These are phyloP conservation scores for Oenanthe melanoleuca DNA, from an alignment of 2,113 vertebrate genomes.

Conservation along the genomic window DNA sequence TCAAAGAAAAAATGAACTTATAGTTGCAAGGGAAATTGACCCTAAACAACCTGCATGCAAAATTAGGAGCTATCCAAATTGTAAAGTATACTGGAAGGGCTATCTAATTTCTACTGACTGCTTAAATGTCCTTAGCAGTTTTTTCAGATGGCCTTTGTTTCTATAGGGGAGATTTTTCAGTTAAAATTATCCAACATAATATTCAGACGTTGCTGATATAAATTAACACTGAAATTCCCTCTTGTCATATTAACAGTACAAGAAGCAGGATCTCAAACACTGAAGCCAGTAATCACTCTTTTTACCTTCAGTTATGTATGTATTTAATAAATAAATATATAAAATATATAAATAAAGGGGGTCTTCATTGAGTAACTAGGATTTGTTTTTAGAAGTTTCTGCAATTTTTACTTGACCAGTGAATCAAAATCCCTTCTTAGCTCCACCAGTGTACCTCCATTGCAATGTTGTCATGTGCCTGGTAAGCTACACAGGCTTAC, in stretches of 20 bases:
- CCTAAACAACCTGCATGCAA: neutral
- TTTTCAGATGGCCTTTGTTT: neutral
- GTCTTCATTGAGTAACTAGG: neutral
- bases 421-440: neutral
- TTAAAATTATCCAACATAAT: neutral
- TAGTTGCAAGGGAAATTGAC: neutral
- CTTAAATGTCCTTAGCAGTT: neutral
- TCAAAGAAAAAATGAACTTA: neutral
- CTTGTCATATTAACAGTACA: neutral
- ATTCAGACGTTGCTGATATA: neutral
- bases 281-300: neutral
- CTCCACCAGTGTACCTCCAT: neutral
- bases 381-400: neutral
- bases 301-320: neutral
- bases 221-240: neutral
- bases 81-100: neutral
- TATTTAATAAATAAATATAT: too few species aligned
- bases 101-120: neutral
- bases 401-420: neutral
- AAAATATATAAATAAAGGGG: too few species aligned
- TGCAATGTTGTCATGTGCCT: neutral
- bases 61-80: neutral
- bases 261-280: neutral
- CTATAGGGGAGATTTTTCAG: neutral
- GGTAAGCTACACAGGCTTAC: accelerated